Evolutionary conservation across 2,113 vertebrate genomes (phyloP).

Genomic region (Grallaria varia): DNA sequence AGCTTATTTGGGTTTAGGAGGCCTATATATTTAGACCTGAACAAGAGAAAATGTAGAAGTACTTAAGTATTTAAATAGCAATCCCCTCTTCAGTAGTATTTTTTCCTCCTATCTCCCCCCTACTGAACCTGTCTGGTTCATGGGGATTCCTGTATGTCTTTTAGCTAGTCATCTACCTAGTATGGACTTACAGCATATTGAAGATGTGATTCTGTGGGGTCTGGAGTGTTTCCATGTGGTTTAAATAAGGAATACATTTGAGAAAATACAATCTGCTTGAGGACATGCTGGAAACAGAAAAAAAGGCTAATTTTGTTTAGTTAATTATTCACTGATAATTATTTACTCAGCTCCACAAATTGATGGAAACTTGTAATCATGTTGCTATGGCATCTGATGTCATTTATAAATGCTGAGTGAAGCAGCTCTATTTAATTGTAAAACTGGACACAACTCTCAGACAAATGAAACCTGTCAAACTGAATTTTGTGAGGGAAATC

Average conservation of each 20-base stretch:
- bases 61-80: background rate
- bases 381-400: slow-evolving; percentile 64
- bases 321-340: slow-evolving; percentile 68
- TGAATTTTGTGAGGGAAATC: slow-evolving; percentile 20
- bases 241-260: slow-evolving; percentile 62
- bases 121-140: background rate
- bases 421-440: slow-evolving; percentile 41
- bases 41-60: background rate
- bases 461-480: slow-evolving; percentile 43
- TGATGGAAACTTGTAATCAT: slow-evolving; percentile 64
- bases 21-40: background rate
- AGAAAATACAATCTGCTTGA: slow-evolving; percentile 66
- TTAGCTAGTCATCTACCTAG: background rate
- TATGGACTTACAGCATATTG: background rate
- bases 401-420: slow-evolving; percentile 40
- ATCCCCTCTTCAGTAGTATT: background rate
- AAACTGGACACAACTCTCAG: slow-evolving; percentile 20
- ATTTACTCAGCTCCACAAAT: slow-evolving; percentile 63
- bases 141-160: background rate
- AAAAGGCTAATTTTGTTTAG: slow-evolving; percentile 63
- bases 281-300: slow-evolving; percentile 55
- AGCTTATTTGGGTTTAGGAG: background rate
- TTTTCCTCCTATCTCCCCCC: too few species aligned
- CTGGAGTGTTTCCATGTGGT: slow-evolving; percentile 53
- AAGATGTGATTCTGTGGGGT: slow-evolving; percentile 42